Percentiles rank a stretch among this genome's conserved stretches.
Evolutionary conservation across 2,888 invertebrate genomes (phyloP).

Genomic region (Ichneumoninae sp.): DNA sequence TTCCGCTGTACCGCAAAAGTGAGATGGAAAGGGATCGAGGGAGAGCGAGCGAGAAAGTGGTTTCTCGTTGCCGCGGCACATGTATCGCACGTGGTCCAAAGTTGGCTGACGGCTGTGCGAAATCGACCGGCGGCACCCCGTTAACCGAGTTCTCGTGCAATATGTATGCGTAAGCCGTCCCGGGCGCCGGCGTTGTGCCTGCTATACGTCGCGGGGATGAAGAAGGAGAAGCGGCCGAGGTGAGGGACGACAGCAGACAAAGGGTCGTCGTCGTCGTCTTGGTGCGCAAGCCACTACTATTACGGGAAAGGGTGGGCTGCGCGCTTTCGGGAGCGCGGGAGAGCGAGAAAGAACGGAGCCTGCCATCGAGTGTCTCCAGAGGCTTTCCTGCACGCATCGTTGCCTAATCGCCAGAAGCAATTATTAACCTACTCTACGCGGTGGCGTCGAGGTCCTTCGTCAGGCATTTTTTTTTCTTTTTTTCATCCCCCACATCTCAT

Average conservation of each 20-base stretch:
- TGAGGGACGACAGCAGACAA: slow-evolving; percentile 35
- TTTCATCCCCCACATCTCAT: not conserved
- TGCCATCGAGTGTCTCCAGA: slow-evolving; percentile 17
- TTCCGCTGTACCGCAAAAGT: slow-evolving; percentile 3
- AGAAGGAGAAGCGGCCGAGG: slow-evolving; percentile 6
- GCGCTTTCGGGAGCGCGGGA: slow-evolving; percentile 1
- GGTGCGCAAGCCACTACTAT: not conserved
- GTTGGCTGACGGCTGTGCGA: slow-evolving; percentile 36
- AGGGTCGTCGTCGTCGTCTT: slow-evolving; percentile 23
- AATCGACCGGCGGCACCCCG: slow-evolving; percentile 32
- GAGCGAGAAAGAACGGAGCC: slow-evolving; percentile 19
- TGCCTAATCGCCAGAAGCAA: slow-evolving; percentile 55
- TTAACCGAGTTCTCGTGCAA: slow-evolving; percentile 40
- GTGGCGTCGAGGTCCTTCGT: slow-evolving; percentile 22
- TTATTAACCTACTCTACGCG: slow-evolving; percentile 55
- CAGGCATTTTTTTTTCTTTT: not conserved
- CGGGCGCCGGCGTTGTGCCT: slow-evolving; percentile 21
- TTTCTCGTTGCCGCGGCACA: slow-evolving; percentile 9
- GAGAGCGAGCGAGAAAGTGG: slow-evolving; percentile 3
- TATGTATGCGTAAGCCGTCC: slow-evolving; percentile 17
- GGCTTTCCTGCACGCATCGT: slow-evolving; percentile 34
- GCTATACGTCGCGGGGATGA: slow-evolving; percentile 29
- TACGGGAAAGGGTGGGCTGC: not conserved
- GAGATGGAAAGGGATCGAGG: slow-evolving; percentile 9
- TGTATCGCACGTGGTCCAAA: slow-evolving; percentile 15